Evolutionary conservation across 30 jellyfish, hydroid and myxozoan genomes (phyloP), one percentile per base, ranked within the genome.

Genomic region (Euphysa ruthae): DNA sequence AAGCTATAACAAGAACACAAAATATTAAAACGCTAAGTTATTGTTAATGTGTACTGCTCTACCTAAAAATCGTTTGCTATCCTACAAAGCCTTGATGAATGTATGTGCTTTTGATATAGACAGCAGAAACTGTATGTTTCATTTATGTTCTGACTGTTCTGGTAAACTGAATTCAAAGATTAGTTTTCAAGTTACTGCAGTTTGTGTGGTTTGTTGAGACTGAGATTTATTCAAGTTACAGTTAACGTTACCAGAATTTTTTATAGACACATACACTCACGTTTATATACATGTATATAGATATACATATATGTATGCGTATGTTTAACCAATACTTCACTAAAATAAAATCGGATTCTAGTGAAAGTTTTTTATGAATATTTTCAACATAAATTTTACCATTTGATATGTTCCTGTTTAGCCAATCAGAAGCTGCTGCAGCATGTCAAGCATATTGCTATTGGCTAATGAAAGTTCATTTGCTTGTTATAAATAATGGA

Each of bases 341-440:
- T n/a, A n/a, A n/a, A n/a, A n/a, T n/a, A n/a, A n/a, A n/a, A n/a
- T n/a, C n/a, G n/a, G n/a, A n/a, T n/a, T n/a, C n/a, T n/a, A n/a
- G n/a, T n/a, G n/a, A n/a, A n/a, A n/a, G n/a, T n/a, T n/a, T n/a
- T n/a, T n/a, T n/a, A n/a, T n/a, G n/a, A n/a, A n/a, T n/a, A n/a
- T n/a, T n/a, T n/a, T n/a, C n/a, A n/a, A n/a, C n/a, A n/a, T n/a
- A n/a, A n/a, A n/a, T n/a, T n/a, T n/a, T n/a, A n/a, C n/a, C n/a
- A n/a, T n/a, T n/a, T n/a, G n/a, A n/a, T n/a, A n/a, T n/a, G n/a
- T n/a, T n/a, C n/a, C n/a, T n/a, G n/a, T 82, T 16, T 62, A 84
- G 95, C 6, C 96, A 78, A 13, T 86, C 96, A 57, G 93, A 85
- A 35, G 93, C 94, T 5, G 56, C 78, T 16, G 91, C 93, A 10